Percentiles rank a stretch among this genome's conserved stretches.
Evolutionary conservation across 2,113 vertebrate species (phyloP).

Genomic region (Lepidiolamprologus cunningtoni): DNA sequence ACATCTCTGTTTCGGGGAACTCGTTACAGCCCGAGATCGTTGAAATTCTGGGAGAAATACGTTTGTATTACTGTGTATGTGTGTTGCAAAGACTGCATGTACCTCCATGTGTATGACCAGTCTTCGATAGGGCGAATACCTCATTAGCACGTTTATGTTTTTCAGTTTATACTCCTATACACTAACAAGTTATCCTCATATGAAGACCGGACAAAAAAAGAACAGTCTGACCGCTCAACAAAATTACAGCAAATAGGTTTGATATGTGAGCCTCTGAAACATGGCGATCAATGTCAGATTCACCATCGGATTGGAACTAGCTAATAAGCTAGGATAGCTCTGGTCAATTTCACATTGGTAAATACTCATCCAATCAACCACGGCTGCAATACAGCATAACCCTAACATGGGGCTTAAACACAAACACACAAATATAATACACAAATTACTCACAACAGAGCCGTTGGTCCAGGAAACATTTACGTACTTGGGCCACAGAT

Average conservation of each 20-base stretch:
- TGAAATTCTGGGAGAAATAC: neutral
- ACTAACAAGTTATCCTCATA: neutral
- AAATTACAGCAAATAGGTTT: accelerated
- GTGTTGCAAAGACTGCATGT: neutral
- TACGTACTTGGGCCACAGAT: neutral
- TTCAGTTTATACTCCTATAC: neutral
- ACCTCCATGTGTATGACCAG: neutral
- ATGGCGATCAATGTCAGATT: neutral
- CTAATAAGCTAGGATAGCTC: neutral
- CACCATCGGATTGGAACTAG: neutral
- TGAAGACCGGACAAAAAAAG: neutral
- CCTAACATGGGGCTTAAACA: neutral
- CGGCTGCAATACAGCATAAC: neutral
- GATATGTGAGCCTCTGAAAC: neutral
- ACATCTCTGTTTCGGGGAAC: neutral
- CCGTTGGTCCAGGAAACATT: neutral
- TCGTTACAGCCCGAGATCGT: neutral
- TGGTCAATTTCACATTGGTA: neutral
- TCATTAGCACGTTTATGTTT: neutral
- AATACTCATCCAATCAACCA: neutral
- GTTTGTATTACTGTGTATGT: neutral
- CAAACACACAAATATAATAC: neutral
- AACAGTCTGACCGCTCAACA: neutral
- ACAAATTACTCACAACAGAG: neutral
- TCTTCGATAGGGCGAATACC: neutral